These are phyloP conservation scores for Dreissena rostriformis DNA, from an alignment of 1,140 invertebrate species.

Conservation along the genomic window DNA sequence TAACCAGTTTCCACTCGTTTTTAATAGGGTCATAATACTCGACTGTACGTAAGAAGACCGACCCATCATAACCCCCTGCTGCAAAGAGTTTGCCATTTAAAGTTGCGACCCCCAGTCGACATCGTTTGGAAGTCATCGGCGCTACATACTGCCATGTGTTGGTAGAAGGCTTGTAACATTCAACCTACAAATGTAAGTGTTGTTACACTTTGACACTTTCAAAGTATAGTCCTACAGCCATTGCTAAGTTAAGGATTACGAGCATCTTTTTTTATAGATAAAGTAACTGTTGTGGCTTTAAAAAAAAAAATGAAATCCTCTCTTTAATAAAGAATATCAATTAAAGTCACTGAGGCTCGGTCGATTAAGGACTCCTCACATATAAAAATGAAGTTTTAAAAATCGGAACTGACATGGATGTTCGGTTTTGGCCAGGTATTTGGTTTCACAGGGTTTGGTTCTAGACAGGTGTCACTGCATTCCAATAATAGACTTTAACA, in stretches of 20 bases:
- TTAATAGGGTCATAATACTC: conserved; percentile 78
- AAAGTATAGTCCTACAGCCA: background rate
- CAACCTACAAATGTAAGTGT: conserved; percentile 83
- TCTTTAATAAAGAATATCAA: no score
- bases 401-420: no score
- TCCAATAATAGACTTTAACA: background rate
- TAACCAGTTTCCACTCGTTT: conserved; percentile 88
- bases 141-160: conserved; percentile 89
- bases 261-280: no score
- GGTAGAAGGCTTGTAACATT: conserved; percentile 89
- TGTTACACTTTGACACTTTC: background rate
- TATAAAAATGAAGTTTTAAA: no score
- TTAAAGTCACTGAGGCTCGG: no score
- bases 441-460: no score
- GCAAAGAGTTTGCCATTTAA: conserved; percentile 91
- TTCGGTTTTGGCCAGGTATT: no score
- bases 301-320: no score
- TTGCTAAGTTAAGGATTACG: no score
- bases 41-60: conserved; percentile 77
- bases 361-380: no score
- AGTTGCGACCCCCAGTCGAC: conserved; percentile 92
- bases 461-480: no score
- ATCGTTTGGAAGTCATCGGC: conserved; percentile 91
- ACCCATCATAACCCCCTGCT: conserved; percentile 91
- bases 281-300: no score